phyloP scores from a whole-genome alignment of 2,888 invertebrate genomes.

The Craniophora ligustri region DNA sequence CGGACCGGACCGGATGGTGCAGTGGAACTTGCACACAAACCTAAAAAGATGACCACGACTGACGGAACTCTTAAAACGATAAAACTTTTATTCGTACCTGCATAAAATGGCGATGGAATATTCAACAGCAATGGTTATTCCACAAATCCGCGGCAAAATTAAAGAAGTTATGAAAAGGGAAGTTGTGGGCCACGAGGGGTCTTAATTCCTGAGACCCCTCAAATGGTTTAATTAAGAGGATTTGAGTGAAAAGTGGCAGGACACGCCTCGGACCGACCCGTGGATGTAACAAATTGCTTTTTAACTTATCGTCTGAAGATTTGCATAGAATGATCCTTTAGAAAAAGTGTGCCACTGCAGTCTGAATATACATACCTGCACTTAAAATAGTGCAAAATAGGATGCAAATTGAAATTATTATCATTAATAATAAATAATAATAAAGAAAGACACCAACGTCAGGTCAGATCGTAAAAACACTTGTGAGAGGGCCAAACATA shows the following conservation, averaged over 20 bases:
- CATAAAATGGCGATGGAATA: constrained; percentile 71
- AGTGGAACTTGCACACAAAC: constrained; percentile 46
- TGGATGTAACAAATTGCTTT: constrained; percentile 43
- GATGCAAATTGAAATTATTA: too few relatives aligned
- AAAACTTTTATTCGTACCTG: constrained; percentile 72
- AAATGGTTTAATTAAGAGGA: constrained; percentile 68
- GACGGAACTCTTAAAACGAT: constrained; percentile 58
- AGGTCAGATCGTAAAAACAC: too few relatives aligned
- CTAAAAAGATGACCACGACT: constrained; percentile 56
- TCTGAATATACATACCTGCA: neutral
- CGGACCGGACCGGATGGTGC: constrained; percentile 6
- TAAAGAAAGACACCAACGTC: too few relatives aligned
- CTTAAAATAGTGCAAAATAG: neutral
- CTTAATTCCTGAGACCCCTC: constrained; percentile 63
- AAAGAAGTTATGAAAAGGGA: constrained; percentile 75
- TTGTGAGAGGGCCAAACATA: too few relatives aligned
- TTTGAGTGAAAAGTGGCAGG: constrained; percentile 55
- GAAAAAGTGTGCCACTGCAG: neutral
- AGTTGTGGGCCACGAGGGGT: constrained; percentile 58
- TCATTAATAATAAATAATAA: too few relatives aligned
- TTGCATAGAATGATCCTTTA: constrained; percentile 6
- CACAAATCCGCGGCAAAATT: constrained; percentile 69
- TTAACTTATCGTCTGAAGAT: constrained; percentile 44
- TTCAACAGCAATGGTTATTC: constrained; percentile 67
- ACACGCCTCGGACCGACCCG: constrained; percentile 25